Conservation (phyloP, 2,797 vertebrate species). For the Phrynocephalus vlangalii region DNA sequence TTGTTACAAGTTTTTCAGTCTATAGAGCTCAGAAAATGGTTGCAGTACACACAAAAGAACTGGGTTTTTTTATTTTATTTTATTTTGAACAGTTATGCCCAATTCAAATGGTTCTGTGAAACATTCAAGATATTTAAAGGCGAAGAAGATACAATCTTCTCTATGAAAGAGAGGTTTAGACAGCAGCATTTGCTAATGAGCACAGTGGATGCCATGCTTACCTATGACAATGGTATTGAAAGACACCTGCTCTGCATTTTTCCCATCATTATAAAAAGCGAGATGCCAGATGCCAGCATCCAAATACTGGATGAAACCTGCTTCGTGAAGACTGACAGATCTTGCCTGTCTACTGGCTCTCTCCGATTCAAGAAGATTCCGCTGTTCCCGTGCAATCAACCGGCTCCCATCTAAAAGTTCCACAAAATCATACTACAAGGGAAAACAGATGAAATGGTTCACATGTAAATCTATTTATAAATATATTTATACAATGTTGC, state of each 20-base stretch:
- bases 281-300: conserved; percentile 97
- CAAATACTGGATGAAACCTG: conserved; percentile 97
- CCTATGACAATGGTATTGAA: conserved; percentile 96
- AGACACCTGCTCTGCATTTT: conserved; percentile 89
- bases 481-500: background rate
- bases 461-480: background rate
- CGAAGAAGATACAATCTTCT: background rate
- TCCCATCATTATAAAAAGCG: conserved; percentile 98
- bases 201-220: conserved; percentile 74
- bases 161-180: conserved; percentile 8
- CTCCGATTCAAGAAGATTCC: conserved; percentile 83
- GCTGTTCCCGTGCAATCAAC: conserved; percentile 92
- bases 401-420: conserved; percentile 96
- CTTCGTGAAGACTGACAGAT: conserved; percentile 90
- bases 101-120: background rate
- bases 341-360: conserved; percentile 81
- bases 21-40: conserved; percentile 16
- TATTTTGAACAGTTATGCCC: background rate
- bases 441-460: conserved; percentile 1
- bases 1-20: conserved; percentile 27
- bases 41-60: background rate
- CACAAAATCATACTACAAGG: conserved; percentile 94
- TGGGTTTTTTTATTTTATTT: background rate
- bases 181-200: background rate
- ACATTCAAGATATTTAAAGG: background rate